A percentile compares a stretch with the other conserved stretches of the same genome.
Conservation (phyloP, 2,113 vertebrate genomes). For the Pimephales promelas region DNA sequence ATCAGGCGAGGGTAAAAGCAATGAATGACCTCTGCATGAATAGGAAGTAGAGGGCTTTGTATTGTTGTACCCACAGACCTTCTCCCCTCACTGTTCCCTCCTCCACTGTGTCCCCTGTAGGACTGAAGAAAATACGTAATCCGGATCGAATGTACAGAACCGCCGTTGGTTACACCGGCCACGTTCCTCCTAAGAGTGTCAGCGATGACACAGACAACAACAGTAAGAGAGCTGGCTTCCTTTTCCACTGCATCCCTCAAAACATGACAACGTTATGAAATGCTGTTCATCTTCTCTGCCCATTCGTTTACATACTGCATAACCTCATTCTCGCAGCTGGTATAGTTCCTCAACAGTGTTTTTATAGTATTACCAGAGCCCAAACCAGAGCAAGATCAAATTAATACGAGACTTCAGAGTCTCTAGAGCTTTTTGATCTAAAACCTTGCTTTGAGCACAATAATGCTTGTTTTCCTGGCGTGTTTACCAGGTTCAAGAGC, state of each 20-base stretch:
- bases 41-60: slow-evolving; percentile 20
- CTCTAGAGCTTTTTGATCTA: slow-evolving; percentile 5
- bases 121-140: slow-evolving; percentile 81
- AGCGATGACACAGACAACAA: slow-evolving; percentile 78
- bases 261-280: slow-evolving; percentile 57
- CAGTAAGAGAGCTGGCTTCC: slow-evolving; percentile 72
- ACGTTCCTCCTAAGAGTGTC: slow-evolving; percentile 75
- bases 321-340: slow-evolving; percentile 20
- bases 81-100: slow-evolving; percentile 43
- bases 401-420: not conserved
- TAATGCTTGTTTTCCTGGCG: not conserved
- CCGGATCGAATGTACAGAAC: slow-evolving; percentile 80
- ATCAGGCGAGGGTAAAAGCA: not conserved
- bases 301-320: slow-evolving; percentile 33
- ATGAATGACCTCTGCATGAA: slow-evolving; percentile 18
- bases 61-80: slow-evolving; percentile 28
- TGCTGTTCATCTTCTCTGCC: slow-evolving; percentile 27
- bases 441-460: slow-evolving; percentile 19
- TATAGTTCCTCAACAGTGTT: slow-evolving; percentile 4
- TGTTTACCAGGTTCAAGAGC: slow-evolving; percentile 33
- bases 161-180: slow-evolving; percentile 77
- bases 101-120: slow-evolving; percentile 59
- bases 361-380: slow-evolving; percentile 7
- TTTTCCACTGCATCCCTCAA: slow-evolving; percentile 44
- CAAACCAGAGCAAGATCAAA: slow-evolving; percentile 14